Evolutionary conservation across 2,797 vertebrate species (phyloP), one percentile per base, ranked within the genome.

Genomic region (Forpus xanthops): DNA sequence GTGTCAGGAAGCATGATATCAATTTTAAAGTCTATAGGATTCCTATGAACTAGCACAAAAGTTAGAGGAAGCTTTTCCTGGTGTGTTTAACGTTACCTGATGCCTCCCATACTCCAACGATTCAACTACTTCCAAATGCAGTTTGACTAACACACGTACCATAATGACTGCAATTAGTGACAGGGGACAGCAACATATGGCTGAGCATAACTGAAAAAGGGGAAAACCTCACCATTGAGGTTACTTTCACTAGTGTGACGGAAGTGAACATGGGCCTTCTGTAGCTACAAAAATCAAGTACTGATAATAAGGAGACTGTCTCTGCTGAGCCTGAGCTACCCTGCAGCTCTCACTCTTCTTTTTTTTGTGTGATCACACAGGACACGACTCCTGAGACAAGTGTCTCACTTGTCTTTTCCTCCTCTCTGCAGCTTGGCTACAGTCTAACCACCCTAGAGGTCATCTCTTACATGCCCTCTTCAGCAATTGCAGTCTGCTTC

Each of bases 111-210:
- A 11, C 11, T 56, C 25, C 20, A 76, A 66, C 18, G 44, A 53
- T 78, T 73, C n/a, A 56, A 23, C 30, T 73, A 2, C 27, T 44
- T 86, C 35, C 71, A 58, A 82, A 62, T 2, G 13, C 31, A 75
- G 47, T 1, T 6, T 67, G 25, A 56, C 28, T 27, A 66, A 31
- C 15, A 44, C 39, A 27, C 0, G 0, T 52, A 17, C 37, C 11
- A 1, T 27, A 41, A 27, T 14, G 50, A 65, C 56, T 55, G 67
- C 27, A 25, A 3, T 19, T 19, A 65, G 28, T 44, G 45, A 58
- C 9, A n/a, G 13, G 20, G 30, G 12, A 68, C 35, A 82, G 44
- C 44, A 79, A 35, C 12, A 12, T 13, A 30, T 0, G 0, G 25
- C 33, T 90, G 60, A 89, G 16, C 5, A 3, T n/a, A 76, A 49